A percentile compares a stretch with the other conserved stretches of the same genome.
Conservation (phyloP, 2,113 vertebrate genomes). For the Corynorhinus townsendii region DNA sequence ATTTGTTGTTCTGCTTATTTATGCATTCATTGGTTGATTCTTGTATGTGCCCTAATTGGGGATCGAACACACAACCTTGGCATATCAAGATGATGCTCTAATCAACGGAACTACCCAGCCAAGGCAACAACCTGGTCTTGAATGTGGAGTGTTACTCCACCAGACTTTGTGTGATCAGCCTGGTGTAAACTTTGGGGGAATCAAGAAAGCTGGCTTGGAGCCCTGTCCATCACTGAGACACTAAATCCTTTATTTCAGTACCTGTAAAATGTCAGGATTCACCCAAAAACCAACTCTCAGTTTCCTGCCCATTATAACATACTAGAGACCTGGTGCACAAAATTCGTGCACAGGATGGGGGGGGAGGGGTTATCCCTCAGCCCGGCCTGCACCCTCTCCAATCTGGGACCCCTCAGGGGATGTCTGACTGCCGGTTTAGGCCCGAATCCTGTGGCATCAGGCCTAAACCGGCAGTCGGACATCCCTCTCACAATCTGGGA, state of each 20-base stretch:
- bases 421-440: too few relatives aligned
- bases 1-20: not conserved
- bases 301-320: not conserved
- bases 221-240: too few relatives aligned
- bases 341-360: too few relatives aligned
- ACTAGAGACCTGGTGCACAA: too few relatives aligned
- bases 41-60: not conserved
- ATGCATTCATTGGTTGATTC: not conserved
- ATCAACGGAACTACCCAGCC: not conserved
- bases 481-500: too few relatives aligned
- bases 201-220: not conserved
- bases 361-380: too few relatives aligned
- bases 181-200: too few relatives aligned
- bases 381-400: too few relatives aligned
- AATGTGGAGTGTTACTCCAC: not conserved
- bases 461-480: too few relatives aligned
- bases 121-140: not conserved
- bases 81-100: not conserved
- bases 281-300: not conserved
- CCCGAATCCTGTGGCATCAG: too few relatives aligned
- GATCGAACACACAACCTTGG: not conserved
- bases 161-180: accelerated
- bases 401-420: too few relatives aligned
- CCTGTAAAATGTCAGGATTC: not conserved
- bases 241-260: not conserved